Conservation (phyloP, 1,140 invertebrate species). For the Pachyrhynchus sulphureomaculatus region DNA sequence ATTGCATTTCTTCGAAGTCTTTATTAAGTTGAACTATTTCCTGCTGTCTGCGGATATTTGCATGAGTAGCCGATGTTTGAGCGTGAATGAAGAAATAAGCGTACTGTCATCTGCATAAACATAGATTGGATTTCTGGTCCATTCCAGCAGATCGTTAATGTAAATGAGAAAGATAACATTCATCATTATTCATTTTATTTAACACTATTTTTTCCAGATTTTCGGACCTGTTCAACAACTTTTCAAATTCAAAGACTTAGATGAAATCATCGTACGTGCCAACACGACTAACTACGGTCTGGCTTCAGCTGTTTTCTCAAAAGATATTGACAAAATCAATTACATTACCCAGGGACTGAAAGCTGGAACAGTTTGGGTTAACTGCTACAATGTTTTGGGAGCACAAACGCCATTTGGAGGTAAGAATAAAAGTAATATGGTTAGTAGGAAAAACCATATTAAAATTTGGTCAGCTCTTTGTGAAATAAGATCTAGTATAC, state of each 20-base stretch:
- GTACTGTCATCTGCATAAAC: too few species aligned
- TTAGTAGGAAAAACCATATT: background rate
- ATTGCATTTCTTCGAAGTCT: too few species aligned
- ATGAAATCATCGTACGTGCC: constrained; percentile 88
- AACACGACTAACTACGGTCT: constrained; percentile 91
- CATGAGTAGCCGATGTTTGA: too few species aligned
- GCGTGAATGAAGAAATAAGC: too few species aligned
- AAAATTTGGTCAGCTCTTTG: too few species aligned
- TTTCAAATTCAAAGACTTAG: constrained; percentile 85
- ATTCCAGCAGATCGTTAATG: too few species aligned
- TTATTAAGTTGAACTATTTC: too few species aligned
- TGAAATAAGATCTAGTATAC: too few species aligned
- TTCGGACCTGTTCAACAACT: constrained; percentile 97
- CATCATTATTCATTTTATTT: too few species aligned
- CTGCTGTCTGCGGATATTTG: too few species aligned
- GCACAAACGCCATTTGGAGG: constrained; percentile 82
- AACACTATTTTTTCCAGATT: constrained; percentile 67
- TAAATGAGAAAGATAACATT: too few species aligned
- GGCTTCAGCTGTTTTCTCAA: constrained; percentile 88
- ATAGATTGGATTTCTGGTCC: too few species aligned
- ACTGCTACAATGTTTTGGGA: constrained; percentile 83
- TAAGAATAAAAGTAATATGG: background rate
- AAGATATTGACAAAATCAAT: constrained; percentile 83
- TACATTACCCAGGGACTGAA: constrained; percentile 70
- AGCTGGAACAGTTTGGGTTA: constrained; percentile 95